phyloP scores from a whole-genome alignment of 2,888 invertebrate genomes.

The Ochlodes sylvanus region DNA sequence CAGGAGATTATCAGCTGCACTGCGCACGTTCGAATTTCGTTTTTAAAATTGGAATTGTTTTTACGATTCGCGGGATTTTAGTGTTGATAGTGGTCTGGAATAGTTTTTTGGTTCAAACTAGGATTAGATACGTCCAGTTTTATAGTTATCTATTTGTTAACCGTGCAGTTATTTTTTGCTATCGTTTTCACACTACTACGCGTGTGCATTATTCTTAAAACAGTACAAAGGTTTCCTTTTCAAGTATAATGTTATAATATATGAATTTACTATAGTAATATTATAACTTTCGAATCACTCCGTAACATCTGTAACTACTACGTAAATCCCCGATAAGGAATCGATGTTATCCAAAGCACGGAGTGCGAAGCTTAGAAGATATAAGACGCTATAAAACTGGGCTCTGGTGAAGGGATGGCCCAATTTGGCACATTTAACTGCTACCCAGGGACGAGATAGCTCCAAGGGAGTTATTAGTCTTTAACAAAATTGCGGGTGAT shows the following conservation, averaged over 20 bases:
- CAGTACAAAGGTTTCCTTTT: too few relatives aligned
- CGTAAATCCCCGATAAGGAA: constrained; percentile 47
- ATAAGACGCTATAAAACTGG: constrained; percentile 66
- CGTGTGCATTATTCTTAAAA: too few relatives aligned
- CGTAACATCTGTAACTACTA: constrained; percentile 42
- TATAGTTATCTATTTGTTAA: too few relatives aligned
- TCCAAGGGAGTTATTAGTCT: constrained; percentile 69
- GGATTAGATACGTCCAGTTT: too few relatives aligned
- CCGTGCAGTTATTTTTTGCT: too few relatives aligned
- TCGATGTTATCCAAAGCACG: constrained; percentile 56
- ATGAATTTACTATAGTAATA: too few relatives aligned
- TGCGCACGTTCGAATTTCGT: constrained; percentile 17
- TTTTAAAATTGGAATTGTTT: constrained; percentile 14
- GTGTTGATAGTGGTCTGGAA: neutral
- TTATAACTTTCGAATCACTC: neutral
- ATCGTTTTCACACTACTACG: too few relatives aligned
- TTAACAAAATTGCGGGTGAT: constrained; percentile 66
- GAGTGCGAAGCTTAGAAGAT: constrained; percentile 60
- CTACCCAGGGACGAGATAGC: constrained; percentile 66
- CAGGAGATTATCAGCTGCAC: constrained; percentile 28
- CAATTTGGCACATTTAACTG: constrained; percentile 79
- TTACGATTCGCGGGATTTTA: neutral
- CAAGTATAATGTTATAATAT: too few relatives aligned
- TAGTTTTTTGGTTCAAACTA: neutral
- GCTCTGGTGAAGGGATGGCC: constrained; percentile 63